Percentiles rank a stretch among this genome's conserved stretches.
Conservation (phyloP, 2,888 invertebrate species). For the Ormyrus rosae region DNA sequence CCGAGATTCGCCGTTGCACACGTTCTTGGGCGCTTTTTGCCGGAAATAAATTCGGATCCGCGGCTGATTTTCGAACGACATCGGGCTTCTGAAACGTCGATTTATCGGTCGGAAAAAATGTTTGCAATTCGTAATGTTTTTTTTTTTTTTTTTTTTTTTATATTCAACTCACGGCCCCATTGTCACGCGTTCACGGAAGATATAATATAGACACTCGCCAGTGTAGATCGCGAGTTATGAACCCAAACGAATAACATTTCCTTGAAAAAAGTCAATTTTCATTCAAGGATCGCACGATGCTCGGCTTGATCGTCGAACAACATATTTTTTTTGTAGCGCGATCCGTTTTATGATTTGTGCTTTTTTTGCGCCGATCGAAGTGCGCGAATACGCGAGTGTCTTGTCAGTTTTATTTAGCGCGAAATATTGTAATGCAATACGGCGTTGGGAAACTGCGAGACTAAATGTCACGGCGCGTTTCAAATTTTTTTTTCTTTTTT, state of each 20-base stretch:
- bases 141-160: too few relatives aligned
- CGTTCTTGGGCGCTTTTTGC: not conserved
- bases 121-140: too few relatives aligned
- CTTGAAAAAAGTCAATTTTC: not conserved
- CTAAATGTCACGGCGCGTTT: too few relatives aligned
- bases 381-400: not conserved
- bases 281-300: not conserved
- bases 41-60: not conserved
- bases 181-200: conserved; percentile 7
- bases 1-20: not conserved
- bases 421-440: too few relatives aligned
- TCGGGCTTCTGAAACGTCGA: not conserved
- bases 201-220: not conserved
- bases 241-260: not conserved
- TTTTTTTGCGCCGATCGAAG: not conserved
- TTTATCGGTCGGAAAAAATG: too few relatives aligned
- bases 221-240: too few relatives aligned
- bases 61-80: not conserved
- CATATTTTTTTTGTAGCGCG: not conserved
- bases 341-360: not conserved
- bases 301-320: not conserved
- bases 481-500: too few relatives aligned
- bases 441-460: too few relatives aligned
- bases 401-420: too few relatives aligned
- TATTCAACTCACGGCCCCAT: not conserved